phyloP scores from a whole-genome alignment of 2,113 vertebrate species.

The Cyanocitta stelleri region DNA sequence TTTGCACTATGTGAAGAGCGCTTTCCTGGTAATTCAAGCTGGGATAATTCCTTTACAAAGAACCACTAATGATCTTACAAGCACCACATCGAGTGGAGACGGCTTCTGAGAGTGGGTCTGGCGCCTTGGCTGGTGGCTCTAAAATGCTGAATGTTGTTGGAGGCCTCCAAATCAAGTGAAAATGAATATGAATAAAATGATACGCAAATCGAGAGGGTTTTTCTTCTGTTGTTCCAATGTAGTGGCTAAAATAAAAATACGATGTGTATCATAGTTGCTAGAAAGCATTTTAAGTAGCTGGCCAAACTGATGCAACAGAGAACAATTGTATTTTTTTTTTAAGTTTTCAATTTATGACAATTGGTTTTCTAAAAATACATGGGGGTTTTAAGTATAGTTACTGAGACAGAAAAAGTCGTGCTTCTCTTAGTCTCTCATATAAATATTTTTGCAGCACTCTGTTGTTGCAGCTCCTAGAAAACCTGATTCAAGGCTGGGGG shows the following conservation, averaged over 20 bases:
- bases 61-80: neutral
- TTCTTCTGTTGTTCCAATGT: neutral
- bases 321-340: neutral
- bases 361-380: neutral
- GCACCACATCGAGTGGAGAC: neutral
- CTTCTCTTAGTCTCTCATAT: neutral
- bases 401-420: neutral
- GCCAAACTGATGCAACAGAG: neutral
- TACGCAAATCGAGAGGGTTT: accelerated
- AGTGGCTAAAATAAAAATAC: neutral
- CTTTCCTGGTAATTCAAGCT: neutral
- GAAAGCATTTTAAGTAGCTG: neutral
- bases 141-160: neutral
- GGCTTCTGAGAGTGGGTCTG: neutral
- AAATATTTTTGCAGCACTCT: neutral
- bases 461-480: neutral
- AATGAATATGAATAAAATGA: neutral
- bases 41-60: neutral
- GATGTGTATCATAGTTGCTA: neutral
- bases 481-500: neutral
- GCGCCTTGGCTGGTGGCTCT: neutral
- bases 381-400: neutral
- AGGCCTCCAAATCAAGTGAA: neutral
- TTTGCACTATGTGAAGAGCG: neutral
- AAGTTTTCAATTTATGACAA: neutral